phyloP scores from a whole-genome alignment of 2,888 invertebrate genomes.

The Leptarthrus brevirostris region DNA sequence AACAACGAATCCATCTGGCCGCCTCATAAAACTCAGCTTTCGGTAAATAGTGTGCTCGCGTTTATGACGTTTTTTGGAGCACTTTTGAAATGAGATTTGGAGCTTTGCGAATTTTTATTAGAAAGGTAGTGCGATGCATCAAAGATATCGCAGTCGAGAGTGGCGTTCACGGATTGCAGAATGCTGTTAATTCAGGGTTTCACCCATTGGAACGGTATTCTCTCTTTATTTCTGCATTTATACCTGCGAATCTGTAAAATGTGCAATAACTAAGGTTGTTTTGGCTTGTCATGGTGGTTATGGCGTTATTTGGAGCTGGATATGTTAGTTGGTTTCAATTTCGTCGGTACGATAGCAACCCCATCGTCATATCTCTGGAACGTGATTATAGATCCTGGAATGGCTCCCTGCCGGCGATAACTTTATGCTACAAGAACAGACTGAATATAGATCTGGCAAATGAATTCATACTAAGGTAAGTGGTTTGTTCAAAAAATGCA shows the following conservation, averaged over 20 bases:
- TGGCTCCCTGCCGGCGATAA: slow-evolving; percentile 63
- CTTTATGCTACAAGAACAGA: slow-evolving; percentile 64
- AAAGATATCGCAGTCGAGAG: slow-evolving; percentile 6
- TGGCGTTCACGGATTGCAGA: background rate
- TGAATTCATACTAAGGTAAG: slow-evolving; percentile 54
- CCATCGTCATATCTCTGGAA: slow-evolving; percentile 65
- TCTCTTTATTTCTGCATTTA: background rate
- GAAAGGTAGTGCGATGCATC: background rate
- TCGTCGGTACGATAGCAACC: slow-evolving; percentile 60
- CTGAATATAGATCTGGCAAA: slow-evolving; percentile 62
- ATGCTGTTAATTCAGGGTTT: background rate
- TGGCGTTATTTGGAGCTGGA: slow-evolving; percentile 58
- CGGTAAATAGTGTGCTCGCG: background rate
- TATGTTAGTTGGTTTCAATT: slow-evolving; percentile 59
- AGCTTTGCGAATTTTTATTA: background rate
- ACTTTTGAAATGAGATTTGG: background rate
- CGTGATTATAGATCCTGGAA: slow-evolving; percentile 65
- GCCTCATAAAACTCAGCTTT: background rate
- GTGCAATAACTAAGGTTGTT: background rate
- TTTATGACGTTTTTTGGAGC: background rate
- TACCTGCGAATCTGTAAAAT: background rate
- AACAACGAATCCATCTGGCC: background rate
- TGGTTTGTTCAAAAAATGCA: no score
- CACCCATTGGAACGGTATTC: background rate
- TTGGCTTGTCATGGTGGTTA: slow-evolving; percentile 52